phyloP scores from a whole-genome alignment of 2,888 invertebrate genomes.

The Copidosoma aretas region DNA sequence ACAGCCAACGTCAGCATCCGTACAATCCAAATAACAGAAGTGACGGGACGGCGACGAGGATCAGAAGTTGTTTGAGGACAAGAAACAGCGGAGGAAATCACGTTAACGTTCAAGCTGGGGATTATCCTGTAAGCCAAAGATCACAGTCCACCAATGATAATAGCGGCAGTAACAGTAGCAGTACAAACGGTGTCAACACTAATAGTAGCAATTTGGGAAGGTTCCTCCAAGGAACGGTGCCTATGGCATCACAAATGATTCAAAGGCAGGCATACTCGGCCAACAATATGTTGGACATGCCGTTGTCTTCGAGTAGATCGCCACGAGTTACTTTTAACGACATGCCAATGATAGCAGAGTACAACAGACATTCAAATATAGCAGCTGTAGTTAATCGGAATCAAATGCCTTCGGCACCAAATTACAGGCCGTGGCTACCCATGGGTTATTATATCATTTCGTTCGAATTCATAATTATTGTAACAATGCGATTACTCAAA shows the following conservation, averaged over 20 bases:
- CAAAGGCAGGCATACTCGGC: constrained; percentile 4
- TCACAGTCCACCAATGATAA: constrained; percentile 7
- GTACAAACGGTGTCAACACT: neutral
- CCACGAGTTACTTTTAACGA: constrained; percentile 15
- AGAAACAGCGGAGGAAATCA: constrained; percentile 22
- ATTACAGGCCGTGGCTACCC: constrained; percentile 13
- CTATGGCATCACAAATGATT: constrained; percentile 1
- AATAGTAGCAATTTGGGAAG: neutral
- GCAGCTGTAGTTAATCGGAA: neutral
- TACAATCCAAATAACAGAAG: constrained; percentile 44
- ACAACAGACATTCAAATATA: constrained; percentile 11
- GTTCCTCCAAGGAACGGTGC: constrained; percentile 10
- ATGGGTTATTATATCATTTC: constrained; percentile 22
- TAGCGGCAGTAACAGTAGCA: constrained; percentile 6
- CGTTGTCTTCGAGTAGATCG: constrained; percentile 8
- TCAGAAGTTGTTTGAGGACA: constrained; percentile 43
- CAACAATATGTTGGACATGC: constrained; percentile 1
- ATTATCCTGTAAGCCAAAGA: constrained; percentile 22
- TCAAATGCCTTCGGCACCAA: constrained; percentile 1
- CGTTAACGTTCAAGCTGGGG: constrained; percentile 26
- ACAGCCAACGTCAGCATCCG: constrained; percentile 44
- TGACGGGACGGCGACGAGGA: constrained; percentile 44
- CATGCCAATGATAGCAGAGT: constrained; percentile 2
- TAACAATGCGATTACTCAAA: neutral
- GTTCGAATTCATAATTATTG: neutral